A percentile compares a stretch with the other conserved stretches of the same genome.
phyloP scores from a whole-genome alignment of 2,113 vertebrate species.

The Cryptomyrus ogoouensis region DNA sequence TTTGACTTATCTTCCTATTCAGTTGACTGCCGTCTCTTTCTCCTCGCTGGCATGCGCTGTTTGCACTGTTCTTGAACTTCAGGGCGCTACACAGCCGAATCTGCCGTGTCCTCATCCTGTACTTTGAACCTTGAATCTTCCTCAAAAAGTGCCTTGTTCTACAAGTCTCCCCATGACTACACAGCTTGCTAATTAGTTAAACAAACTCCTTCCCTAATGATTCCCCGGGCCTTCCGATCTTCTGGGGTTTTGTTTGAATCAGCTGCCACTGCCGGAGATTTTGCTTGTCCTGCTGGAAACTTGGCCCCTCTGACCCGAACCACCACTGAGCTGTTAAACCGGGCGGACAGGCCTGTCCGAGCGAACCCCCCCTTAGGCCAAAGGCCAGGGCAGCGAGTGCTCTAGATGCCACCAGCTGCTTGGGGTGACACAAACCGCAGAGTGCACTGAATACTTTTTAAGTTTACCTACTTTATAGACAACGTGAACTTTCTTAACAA shows the following conservation, averaged over 20 bases:
- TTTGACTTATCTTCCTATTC: slow-evolving; percentile 34
- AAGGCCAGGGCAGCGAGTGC: slow-evolving; percentile 81
- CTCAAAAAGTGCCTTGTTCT: slow-evolving; percentile 65
- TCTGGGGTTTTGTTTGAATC: slow-evolving; percentile 78
- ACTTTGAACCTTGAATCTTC: slow-evolving; percentile 70
- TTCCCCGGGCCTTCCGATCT: slow-evolving; percentile 69
- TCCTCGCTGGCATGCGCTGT: slow-evolving; percentile 75
- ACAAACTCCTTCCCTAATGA: slow-evolving; percentile 86
- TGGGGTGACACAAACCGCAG: slow-evolving; percentile 76
- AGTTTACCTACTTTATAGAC: not conserved
- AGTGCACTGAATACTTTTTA: slow-evolving; percentile 51
- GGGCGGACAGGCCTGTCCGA: slow-evolving; percentile 79
- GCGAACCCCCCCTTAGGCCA: slow-evolving; percentile 73
- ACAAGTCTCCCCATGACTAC: slow-evolving; percentile 78
- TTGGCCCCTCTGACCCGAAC: slow-evolving; percentile 88
- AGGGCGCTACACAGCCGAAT: slow-evolving; percentile 70
- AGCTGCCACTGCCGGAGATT: slow-evolving; percentile 54
- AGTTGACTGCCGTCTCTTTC: slow-evolving; percentile 50
- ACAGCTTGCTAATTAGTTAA: slow-evolving; percentile 96
- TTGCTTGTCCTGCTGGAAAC: slow-evolving; percentile 71
- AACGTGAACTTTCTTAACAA: not conserved
- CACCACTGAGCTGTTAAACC: slow-evolving; percentile 74
- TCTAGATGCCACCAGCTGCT: slow-evolving; percentile 92
- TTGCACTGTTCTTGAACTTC: slow-evolving; percentile 99
- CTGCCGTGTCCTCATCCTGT: slow-evolving; percentile 68